A percentile compares a stretch with the other conserved stretches of the same genome.
phyloP scores from a whole-genome alignment of 2,113 vertebrate species.

The Oreochromis aureus region DNA sequence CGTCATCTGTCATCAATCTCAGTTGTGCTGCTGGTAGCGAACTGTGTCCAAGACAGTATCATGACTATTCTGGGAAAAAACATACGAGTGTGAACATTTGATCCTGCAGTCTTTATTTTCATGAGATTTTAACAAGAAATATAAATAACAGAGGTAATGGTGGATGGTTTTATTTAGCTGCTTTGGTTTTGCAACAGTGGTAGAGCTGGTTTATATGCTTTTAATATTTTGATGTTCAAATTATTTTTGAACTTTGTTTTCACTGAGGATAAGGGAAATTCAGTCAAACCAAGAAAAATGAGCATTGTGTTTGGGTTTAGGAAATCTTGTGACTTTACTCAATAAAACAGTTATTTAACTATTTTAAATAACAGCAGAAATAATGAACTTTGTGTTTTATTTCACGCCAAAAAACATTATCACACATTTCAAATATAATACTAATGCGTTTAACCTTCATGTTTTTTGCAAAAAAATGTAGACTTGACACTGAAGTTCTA shows the following conservation, averaged over 20 bases:
- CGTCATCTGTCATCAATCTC: neutral
- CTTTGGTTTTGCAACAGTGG: neutral
- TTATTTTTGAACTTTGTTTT: neutral
- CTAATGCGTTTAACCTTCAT: accelerated
- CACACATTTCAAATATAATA: neutral
- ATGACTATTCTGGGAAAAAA: neutral
- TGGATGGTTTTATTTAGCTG: neutral
- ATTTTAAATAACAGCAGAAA: neutral
- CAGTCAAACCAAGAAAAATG: neutral
- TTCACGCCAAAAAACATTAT: neutral
- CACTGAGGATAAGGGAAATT: neutral
- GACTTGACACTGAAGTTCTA: neutral
- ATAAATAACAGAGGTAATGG: neutral
- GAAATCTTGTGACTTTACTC: neutral
- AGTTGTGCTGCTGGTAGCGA: neutral
- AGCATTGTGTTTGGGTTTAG: neutral
- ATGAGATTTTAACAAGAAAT: neutral
- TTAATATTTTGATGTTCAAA: neutral
- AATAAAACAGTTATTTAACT: neutral
- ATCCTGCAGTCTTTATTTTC: neutral
- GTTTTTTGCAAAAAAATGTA: neutral
- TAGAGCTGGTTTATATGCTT: neutral
- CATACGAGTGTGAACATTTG: neutral
- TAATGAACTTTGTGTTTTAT: neutral
- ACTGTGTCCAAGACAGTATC: neutral